These are phyloP conservation scores for Caenorhabditis panamensis DNA, from an alignment of 2,888 invertebrate genomes.

Conservation along the genomic window DNA sequence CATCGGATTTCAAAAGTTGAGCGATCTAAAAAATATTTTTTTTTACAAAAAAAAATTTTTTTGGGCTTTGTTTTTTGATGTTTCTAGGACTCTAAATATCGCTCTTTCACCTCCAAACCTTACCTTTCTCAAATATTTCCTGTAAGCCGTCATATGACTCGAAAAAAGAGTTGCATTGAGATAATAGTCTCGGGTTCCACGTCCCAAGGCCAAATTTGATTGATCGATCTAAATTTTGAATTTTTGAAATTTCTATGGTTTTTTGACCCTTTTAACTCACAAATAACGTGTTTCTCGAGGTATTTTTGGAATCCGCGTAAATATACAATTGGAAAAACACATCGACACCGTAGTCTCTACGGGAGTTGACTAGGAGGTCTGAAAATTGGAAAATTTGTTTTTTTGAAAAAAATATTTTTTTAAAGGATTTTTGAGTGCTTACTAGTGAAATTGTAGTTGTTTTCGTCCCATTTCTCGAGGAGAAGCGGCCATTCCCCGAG, in stretches of 20 bases:
- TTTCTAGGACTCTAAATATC: too few species aligned
- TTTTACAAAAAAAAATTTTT: too few species aligned
- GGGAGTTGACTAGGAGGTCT: conserved; percentile 59
- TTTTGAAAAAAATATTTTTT: too few species aligned
- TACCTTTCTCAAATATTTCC: conserved; percentile 73
- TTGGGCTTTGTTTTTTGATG: too few species aligned
- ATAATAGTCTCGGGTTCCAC: conserved; percentile 79
- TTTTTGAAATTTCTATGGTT: conserved; percentile 3
- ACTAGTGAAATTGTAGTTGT: conserved; percentile 61
- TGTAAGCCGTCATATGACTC: conserved; percentile 79
- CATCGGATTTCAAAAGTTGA: conserved; percentile 60
- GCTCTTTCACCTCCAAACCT: not conserved
- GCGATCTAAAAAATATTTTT: conserved; percentile 56
- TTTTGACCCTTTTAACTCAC: conserved; percentile 30
- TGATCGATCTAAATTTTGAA: conserved; percentile 75
- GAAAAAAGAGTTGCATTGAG: conserved; percentile 79
- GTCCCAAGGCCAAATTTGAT: conserved; percentile 76
- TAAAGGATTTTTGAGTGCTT: conserved; percentile 4
- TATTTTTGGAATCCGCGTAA: conserved; percentile 79
- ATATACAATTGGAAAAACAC: conserved; percentile 80
- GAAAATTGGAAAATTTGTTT: not conserved
- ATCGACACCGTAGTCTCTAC: conserved; percentile 71
- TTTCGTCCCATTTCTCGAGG: conserved; percentile 50
- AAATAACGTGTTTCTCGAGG: conserved; percentile 68
- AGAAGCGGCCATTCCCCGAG: conserved; percentile 78